A percentile compares a stretch with the other conserved stretches of the same genome.
Conservation (phyloP, 2,888 invertebrate genomes). For the Drosophila diplacantha region DNA sequence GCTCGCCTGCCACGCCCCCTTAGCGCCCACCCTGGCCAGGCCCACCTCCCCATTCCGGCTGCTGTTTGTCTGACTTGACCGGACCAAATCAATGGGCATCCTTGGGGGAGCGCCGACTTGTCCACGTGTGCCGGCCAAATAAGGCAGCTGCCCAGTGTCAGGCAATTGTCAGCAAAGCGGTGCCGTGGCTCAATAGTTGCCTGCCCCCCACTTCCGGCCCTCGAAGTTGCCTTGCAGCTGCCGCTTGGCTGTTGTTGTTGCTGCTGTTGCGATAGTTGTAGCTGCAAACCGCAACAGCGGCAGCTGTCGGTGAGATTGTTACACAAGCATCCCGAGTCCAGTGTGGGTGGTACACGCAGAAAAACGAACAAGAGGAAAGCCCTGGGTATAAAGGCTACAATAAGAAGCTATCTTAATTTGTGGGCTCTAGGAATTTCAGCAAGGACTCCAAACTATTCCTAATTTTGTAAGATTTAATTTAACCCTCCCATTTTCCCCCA, state of each 20-base stretch:
- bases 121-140: conserved; percentile 64
- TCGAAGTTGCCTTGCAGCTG: conserved; percentile 26
- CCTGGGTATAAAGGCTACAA: not conserved
- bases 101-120: conserved; percentile 5
- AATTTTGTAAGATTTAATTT: not conserved
- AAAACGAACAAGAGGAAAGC: not conserved
- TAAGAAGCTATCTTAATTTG: accelerated
- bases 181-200: conserved; percentile 12
- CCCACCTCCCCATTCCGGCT: conserved; percentile 10
- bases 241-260: conserved; percentile 7
- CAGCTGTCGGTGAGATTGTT: conserved; percentile 73
- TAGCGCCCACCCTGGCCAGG: not conserved
- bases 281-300: conserved; percentile 63
- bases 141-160: conserved; percentile 68
- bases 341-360: not conserved
- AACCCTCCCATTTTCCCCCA: not conserved
- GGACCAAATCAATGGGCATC: conserved; percentile 37
- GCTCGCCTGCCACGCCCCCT: conserved; percentile 7
- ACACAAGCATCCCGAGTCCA: conserved; percentile 37
- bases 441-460: not conserved
- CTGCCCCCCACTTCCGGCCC: not conserved
- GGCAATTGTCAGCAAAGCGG: conserved; percentile 66
- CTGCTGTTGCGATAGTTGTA: conserved; percentile 59
- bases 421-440: accelerated
- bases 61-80: conserved; percentile 53